These are phyloP conservation scores for Tor tambroides DNA, from an alignment of 2,113 vertebrate genomes.

Conservation along the genomic window DNA sequence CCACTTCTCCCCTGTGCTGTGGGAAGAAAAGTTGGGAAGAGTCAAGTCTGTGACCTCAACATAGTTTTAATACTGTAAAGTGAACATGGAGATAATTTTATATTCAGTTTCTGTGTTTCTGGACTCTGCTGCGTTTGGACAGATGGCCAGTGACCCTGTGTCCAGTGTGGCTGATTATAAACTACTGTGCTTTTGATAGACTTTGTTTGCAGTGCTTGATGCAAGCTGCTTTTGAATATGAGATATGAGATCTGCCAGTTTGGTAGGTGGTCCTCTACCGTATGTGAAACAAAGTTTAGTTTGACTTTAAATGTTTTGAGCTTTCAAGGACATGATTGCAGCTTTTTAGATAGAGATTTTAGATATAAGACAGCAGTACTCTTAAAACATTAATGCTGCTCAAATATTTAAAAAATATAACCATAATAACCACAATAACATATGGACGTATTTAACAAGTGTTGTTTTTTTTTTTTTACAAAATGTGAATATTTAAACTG, in stretches of 20 bases:
- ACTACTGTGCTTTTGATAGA: neutral
- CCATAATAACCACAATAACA: no score
- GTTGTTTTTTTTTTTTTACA: no score
- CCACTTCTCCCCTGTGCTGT: conserved; percentile 86
- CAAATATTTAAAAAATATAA: no score
- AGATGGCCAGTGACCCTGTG: conserved; percentile 17
- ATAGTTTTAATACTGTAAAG: neutral
- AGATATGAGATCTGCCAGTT: conserved; percentile 16
- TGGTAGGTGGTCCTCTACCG: neutral
- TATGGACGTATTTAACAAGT: no score
- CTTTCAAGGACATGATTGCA: neutral
- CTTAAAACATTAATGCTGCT: no score
- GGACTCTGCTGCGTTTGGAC: neutral
- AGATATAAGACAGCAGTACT: neutral
- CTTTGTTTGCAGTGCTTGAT: neutral
- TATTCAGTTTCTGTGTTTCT: neutral
- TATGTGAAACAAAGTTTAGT: conserved; percentile 1
- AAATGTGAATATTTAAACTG: no score
- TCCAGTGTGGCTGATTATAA: neutral
- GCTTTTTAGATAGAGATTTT: neutral
- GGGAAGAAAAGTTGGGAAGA: conserved; percentile 20
- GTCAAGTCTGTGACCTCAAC: neutral
- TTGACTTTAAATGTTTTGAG: conserved; percentile 1
- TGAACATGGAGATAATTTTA: neutral
- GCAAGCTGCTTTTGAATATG: conserved; percentile 13